Evolutionary conservation across 2,797 vertebrate species (phyloP).

Genomic region (Epinephelus malabaricus): DNA sequence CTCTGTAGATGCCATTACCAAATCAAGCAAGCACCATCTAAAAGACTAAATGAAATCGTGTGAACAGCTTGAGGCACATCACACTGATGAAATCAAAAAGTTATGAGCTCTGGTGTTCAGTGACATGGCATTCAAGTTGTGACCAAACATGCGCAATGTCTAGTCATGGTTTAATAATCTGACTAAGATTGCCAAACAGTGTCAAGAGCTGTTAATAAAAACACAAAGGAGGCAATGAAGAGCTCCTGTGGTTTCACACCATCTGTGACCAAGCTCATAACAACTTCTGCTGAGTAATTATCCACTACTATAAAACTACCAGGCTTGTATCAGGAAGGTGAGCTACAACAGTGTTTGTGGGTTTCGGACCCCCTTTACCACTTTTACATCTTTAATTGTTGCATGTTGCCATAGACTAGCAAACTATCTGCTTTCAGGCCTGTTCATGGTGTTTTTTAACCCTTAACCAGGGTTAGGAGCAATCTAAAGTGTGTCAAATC

Average conservation of each 20-base stretch:
- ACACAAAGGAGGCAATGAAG: conserved; percentile 6
- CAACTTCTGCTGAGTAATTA: conserved; percentile 49
- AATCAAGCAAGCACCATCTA: not conserved
- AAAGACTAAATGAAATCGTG: not conserved
- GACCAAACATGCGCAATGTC: not conserved
- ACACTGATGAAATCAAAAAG: not conserved
- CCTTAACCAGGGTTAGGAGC: not conserved
- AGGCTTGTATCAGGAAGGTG: not conserved
- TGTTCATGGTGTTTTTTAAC: too few relatives aligned
- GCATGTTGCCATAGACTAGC: not conserved
- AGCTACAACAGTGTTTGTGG: not conserved
- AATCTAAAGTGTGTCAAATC: too few relatives aligned
- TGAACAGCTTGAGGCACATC: not conserved
- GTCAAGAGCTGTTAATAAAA: not conserved
- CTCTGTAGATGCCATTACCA: not conserved
- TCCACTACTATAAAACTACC: conserved; percentile 25
- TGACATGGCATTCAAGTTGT: not conserved
- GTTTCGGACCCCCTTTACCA: too few relatives aligned
- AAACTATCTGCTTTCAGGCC: too few relatives aligned
- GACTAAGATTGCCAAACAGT: not conserved
- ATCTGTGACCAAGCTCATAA: conserved; percentile 40
- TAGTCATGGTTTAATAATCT: conserved; percentile 1
- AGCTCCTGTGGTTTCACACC: conserved; percentile 63
- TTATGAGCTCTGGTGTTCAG: not conserved
- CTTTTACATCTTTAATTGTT: too few relatives aligned